These are phyloP conservation scores for Albula glossodonta DNA, from an alignment of 2,113 vertebrate species.

Conservation along the genomic window DNA sequence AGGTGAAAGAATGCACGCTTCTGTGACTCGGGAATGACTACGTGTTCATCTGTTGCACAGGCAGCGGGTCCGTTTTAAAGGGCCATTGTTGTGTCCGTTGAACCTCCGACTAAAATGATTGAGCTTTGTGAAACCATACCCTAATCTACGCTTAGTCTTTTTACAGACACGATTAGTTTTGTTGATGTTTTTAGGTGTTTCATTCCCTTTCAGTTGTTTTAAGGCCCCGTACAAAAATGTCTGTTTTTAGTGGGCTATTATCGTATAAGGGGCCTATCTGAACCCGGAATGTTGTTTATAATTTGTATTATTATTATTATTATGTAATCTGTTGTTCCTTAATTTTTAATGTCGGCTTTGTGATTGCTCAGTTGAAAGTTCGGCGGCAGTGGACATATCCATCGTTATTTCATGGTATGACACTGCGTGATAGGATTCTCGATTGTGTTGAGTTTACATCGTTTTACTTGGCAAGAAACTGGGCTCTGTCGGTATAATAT, in stretches of 20 bases:
- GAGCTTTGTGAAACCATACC: not conserved
- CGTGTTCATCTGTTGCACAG: slow-evolving; percentile 15
- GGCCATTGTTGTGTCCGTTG: not conserved
- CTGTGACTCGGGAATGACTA: slow-evolving; percentile 13
- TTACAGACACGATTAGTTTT: not conserved
- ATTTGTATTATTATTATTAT: not conserved
- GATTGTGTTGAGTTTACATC: not conserved
- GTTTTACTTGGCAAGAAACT: not conserved
- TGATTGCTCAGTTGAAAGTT: not conserved
- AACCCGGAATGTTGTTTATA: no score
- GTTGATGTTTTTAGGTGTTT: not conserved
- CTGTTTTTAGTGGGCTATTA: no score
- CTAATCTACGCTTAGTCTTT: not conserved
- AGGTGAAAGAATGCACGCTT: slow-evolving; percentile 16
- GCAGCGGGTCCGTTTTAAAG: not conserved
- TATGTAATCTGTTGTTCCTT: not conserved
- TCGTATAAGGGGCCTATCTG: no score
- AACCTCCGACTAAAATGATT: not conserved
- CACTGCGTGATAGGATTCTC: not conserved
- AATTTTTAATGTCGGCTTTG: not conserved
- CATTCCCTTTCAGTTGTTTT: not conserved
- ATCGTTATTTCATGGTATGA: not conserved
- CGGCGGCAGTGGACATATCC: not conserved
- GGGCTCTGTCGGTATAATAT: not conserved
- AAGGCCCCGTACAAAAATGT: no score